Conservation (phyloP, 2,888 invertebrate species). For the Congeria kusceri region DNA sequence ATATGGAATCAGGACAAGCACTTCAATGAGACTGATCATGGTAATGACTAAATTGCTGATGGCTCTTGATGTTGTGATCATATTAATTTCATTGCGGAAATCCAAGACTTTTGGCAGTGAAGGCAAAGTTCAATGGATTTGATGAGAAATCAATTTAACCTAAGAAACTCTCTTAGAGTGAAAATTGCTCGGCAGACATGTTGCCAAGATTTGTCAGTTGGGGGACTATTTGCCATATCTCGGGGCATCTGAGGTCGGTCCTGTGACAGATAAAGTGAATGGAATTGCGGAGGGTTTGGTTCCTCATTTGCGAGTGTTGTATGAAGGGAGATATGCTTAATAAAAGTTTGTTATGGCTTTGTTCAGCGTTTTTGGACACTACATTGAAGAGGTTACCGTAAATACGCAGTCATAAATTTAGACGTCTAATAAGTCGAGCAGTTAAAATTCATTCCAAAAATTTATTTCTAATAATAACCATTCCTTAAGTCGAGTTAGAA, state of each 20-base stretch:
- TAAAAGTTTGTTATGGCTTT: too few relatives aligned
- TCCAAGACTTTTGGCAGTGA: background rate
- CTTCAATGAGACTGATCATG: constrained; percentile 27
- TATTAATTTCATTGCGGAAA: constrained; percentile 22
- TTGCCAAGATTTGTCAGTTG: constrained; percentile 8
- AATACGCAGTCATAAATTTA: too few relatives aligned
- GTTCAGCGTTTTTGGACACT: too few relatives aligned
- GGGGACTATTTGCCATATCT: background rate
- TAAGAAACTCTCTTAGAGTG: constrained; percentile 4
- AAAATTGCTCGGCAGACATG: background rate
- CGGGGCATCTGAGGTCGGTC: background rate
- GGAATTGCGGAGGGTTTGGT: too few relatives aligned
- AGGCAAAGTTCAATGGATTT: constrained; percentile 16
- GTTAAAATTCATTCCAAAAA: too few relatives aligned
- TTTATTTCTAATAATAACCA: too few relatives aligned
- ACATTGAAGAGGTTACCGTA: too few relatives aligned
- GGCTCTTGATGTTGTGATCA: constrained; percentile 8
- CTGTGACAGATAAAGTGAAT: constrained; percentile 3
- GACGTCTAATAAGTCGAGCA: too few relatives aligned
- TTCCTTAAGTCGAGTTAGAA: too few relatives aligned
- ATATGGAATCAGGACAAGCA: constrained; percentile 23
- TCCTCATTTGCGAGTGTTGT: too few relatives aligned
- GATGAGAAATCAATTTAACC: constrained; percentile 10
- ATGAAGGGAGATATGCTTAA: too few relatives aligned
- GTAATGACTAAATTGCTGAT: constrained; percentile 34